phyloP scores from a whole-genome alignment of 2,888 invertebrate species.

The Myathropa florea region DNA sequence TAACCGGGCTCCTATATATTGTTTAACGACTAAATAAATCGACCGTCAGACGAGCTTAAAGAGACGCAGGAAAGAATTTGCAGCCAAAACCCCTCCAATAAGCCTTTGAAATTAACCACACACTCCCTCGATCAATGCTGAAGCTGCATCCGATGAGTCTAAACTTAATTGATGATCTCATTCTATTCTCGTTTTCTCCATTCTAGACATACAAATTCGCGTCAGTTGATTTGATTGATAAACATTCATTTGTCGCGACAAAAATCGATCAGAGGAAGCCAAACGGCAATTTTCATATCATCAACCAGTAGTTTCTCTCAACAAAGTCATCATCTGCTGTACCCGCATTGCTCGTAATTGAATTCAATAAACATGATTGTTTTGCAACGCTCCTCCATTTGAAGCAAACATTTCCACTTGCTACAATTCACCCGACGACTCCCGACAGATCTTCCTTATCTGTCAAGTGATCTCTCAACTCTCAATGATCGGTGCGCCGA shows the following conservation, averaged over 20 bases:
- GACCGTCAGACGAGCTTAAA: no score
- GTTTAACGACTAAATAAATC: no score
- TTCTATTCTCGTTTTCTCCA: background rate
- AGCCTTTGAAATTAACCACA: no score
- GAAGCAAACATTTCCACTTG: conserved; percentile 6
- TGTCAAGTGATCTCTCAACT: conserved; percentile 13
- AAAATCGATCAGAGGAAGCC: background rate
- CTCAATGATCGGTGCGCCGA: conserved; percentile 7
- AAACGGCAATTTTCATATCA: background rate
- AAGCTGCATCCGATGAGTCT: background rate
- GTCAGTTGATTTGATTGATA: background rate
- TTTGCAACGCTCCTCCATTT: conserved; percentile 33
- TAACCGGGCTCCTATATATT: no score
- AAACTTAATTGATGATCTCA: background rate
- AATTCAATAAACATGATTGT: conserved; percentile 37
- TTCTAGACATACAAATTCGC: background rate
- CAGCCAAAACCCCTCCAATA: no score
- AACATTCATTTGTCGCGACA: background rate
- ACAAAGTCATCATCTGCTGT: background rate
- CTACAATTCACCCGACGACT: background rate
- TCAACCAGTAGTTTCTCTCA: background rate
- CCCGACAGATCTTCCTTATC: conserved; percentile 16
- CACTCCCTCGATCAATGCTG: background rate
- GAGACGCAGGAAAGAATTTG: no score
- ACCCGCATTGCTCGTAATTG: conserved; percentile 26